phyloP scores from a whole-genome alignment of 2,797 vertebrate genomes.

The Falco naumanni region DNA sequence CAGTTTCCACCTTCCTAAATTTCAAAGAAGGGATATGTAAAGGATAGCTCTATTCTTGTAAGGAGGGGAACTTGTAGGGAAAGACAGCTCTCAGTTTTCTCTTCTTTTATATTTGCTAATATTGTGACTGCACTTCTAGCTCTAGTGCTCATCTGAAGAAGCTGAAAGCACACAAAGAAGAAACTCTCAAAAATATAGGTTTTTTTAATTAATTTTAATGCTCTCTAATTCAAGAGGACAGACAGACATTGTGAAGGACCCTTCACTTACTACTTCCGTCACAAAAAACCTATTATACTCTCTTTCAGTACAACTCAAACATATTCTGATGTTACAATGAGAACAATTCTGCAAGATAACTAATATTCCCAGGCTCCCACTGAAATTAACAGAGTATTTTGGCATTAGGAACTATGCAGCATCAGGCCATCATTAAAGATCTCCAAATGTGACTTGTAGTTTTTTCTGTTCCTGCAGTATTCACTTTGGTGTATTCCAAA shows the following conservation, averaged over 20 bases:
- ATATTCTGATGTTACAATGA: neutral
- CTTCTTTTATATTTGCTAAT: neutral
- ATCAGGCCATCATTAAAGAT: neutral
- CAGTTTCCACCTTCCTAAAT: neutral
- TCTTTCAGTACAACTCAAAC: neutral
- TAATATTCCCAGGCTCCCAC: neutral
- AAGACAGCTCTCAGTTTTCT: constrained; percentile 11
- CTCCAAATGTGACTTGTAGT: neutral
- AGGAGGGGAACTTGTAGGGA: neutral
- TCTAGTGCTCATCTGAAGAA: neutral
- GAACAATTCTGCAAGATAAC: neutral
- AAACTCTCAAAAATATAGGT: neutral
- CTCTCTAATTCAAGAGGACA: neutral
- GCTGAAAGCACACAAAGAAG: neutral
- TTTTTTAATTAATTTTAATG: neutral
- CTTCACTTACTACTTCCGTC: neutral
- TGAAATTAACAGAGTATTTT: constrained; percentile 8
- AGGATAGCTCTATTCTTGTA: neutral
- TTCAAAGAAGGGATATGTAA: neutral
- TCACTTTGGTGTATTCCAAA: neutral
- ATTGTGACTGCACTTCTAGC: neutral
- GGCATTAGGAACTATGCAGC: neutral
- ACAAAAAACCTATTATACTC: neutral
- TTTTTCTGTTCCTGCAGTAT: neutral
- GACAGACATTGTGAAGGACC: neutral